These are phyloP conservation scores for Pachypanchax playfairii DNA, from an alignment of 2,113 vertebrate genomes.

Conservation along the genomic window DNA sequence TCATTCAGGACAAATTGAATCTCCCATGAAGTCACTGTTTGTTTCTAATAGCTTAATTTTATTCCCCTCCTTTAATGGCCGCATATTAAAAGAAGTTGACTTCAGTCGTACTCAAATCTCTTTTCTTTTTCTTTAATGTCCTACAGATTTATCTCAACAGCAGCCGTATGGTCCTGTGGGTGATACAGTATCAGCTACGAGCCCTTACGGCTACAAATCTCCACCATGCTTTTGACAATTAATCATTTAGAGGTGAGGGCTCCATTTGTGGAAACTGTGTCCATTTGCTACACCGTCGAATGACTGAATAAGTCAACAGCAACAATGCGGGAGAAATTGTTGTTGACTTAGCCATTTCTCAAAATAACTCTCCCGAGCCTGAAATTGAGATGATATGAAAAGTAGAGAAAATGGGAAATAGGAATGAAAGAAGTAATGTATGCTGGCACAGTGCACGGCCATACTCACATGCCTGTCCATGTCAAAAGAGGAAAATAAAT, in stretches of 20 bases:
- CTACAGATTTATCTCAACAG: constrained; percentile 17
- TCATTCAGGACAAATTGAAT: constrained; percentile 4
- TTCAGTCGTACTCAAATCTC: constrained; percentile 5
- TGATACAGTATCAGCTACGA: constrained; percentile 32
- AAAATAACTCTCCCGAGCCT: constrained; percentile 73
- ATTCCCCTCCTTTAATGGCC: background rate
- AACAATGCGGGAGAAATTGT: constrained; percentile 70
- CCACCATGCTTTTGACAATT: constrained; percentile 60
- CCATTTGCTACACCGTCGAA: constrained; percentile 75
- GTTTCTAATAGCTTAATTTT: constrained; percentile 4
- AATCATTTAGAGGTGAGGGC: constrained; percentile 75
- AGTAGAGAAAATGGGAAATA: constrained; percentile 42
- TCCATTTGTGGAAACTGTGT: constrained; percentile 69
- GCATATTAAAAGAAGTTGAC: constrained; percentile 12
- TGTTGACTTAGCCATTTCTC: constrained; percentile 68
- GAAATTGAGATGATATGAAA: constrained; percentile 74
- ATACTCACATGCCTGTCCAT: constrained; percentile 43
- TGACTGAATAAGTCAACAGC: constrained; percentile 78
- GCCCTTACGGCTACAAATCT: constrained; percentile 47
- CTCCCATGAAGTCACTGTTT: constrained; percentile 1
- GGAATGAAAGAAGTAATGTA: constrained; percentile 45
- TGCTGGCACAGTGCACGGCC: constrained; percentile 51
- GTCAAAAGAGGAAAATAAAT: no score
- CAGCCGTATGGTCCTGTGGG: constrained; percentile 2
- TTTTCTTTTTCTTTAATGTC: background rate